Evolutionary conservation across 1,140 invertebrate species (phyloP).

Genomic region (Anastatus disparis): DNA sequence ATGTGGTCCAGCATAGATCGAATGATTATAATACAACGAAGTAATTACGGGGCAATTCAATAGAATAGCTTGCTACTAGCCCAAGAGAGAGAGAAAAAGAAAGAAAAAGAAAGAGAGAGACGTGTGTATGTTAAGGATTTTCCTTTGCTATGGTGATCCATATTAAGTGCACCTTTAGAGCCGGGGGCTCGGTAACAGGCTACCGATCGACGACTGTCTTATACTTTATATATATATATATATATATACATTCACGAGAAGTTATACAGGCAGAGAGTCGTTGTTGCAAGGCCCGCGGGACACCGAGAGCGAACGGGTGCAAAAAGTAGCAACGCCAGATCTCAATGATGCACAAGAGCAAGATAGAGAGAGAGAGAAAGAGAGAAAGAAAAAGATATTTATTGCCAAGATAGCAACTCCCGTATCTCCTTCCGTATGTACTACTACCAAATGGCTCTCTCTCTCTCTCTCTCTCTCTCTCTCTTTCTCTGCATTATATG

Average conservation of each 20-base stretch:
- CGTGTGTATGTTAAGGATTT: neutral
- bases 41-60: constrained; percentile 31
- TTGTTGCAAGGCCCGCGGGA: neutral
- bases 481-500: no score
- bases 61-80: neutral
- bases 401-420: constrained; percentile 1
- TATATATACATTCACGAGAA: no score
- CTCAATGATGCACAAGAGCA: neutral
- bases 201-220: neutral
- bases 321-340: constrained; percentile 15
- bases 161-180: neutral
- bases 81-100: no score
- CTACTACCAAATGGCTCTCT: neutral
- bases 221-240: no score
- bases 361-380: neutral
- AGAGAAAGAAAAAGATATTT: constrained; percentile 9
- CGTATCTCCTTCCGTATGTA: neutral
- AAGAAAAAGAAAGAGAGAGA: no score
- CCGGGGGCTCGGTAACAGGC: constrained; percentile 4
- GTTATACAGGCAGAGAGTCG: neutral
- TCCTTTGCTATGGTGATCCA: constrained; percentile 2
- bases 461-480: no score
- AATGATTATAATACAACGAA: constrained; percentile 33
- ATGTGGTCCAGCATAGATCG: neutral
- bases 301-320: neutral